A percentile compares a stretch with the other conserved stretches of the same genome.
These are phyloP conservation scores for Lissocephala sabroskyi DNA, from an alignment of 2,888 invertebrate species.

Conservation along the genomic window DNA sequence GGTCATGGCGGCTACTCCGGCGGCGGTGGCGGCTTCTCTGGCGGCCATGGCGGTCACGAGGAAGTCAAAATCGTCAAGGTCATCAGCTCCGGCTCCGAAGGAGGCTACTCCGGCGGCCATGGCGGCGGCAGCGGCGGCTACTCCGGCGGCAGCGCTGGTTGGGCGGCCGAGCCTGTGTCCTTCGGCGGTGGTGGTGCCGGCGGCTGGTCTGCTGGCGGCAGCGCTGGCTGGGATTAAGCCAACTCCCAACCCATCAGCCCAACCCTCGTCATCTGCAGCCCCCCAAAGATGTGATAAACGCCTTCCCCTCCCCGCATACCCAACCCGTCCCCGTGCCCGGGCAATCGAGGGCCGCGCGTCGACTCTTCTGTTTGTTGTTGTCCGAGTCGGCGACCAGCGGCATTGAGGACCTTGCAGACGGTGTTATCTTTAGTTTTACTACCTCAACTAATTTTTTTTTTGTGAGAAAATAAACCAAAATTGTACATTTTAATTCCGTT, in stretches of 20 bases:
- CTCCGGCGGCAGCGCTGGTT: slow-evolving; percentile 1
- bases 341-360: slow-evolving; percentile 12
- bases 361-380: slow-evolving; percentile 49
- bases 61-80: slow-evolving; percentile 25
- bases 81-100: slow-evolving; percentile 10
- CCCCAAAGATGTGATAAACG: not conserved
- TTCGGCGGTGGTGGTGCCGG: slow-evolving; percentile 1
- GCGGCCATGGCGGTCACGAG: slow-evolving; percentile 3
- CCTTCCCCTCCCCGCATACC: too few relatives aligned
- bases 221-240: slow-evolving; percentile 28
- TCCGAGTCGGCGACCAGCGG: slow-evolving; percentile 42
- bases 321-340: slow-evolving; percentile 11
- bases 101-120: slow-evolving; percentile 12
- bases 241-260: not conserved
- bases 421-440: slow-evolving; percentile 26
- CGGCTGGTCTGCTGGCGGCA: slow-evolving; percentile 22
- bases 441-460: slow-evolving; percentile 2
- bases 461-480: not conserved
- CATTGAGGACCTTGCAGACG: slow-evolving; percentile 45
- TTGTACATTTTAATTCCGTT: too few relatives aligned
- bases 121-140: slow-evolving; percentile 11
- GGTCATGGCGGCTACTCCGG: slow-evolving; percentile 11
- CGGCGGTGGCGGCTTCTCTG: slow-evolving; percentile 10
- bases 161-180: not conserved
- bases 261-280: not conserved